Evolutionary conservation across 92 coral and sea anemone species (phyloP), one percentile per base, ranked within the genome.

Genomic region (Paragorgia papillata): DNA sequence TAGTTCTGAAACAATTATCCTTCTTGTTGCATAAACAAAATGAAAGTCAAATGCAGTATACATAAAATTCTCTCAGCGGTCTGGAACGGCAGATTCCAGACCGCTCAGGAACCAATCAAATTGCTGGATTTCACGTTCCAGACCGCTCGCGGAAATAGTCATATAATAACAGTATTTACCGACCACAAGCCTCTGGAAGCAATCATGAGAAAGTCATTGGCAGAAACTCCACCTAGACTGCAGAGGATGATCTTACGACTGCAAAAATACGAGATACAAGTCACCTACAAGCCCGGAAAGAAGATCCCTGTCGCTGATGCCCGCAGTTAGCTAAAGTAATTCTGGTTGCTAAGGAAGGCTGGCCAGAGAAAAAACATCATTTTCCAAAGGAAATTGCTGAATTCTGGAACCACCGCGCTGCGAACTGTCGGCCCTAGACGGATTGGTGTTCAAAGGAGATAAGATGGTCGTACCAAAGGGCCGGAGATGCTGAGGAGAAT

Each of bases 341-440:
- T 2, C 21, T 6, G n/a, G n/a, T 84, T 20, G 75, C 79, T 66
- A 74, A 59, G 39, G 80, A 58, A 10, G 89, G 92, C 19, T 88
- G 92, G 84, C 83, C 85, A 61, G 68, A 74, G 31, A 34, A 64
- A 60, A 79, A 78, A 60, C 24, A 79, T 20, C 20, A 61, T 32
- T 35, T 68, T 40, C 74, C 79, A 31, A 2, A 21, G 0, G 30
- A 19, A 14, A 1, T 63, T 30, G 12, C 12, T 30, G 44, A 43
- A 63, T 48, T 63, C 0, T 63, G 49, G 20, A 20, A 31, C 49
- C 35, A 28, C 20, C n/a, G n/a, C 26, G 70, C 9, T 9, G 18
- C 9, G 50, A 43, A 18, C 18, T 43, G 18, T 9, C 18, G 50
- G 50, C 18, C 9, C n/a, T n/a, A n/a, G n/a, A n/a, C n/a, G n/a